Base-by-base conservation (phyloP, 2,888 invertebrate species). In the Amblyjoppa fuscipennis region DNA sequence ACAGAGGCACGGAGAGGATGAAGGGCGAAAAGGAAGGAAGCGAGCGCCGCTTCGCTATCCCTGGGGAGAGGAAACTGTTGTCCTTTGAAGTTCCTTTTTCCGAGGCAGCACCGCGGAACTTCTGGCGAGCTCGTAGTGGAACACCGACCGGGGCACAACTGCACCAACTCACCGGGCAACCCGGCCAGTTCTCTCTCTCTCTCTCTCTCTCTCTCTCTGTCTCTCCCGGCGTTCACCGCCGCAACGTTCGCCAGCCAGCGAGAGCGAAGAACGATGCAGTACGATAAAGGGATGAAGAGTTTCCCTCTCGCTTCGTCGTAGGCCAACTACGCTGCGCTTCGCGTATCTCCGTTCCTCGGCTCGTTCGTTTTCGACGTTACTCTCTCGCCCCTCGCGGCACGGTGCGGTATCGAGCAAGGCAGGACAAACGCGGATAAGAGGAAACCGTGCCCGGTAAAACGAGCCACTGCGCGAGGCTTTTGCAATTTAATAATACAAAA, bases 51-150 rank as follows among this genome's bases (percentile, higher is more conserved):
- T 66, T 70, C 68, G 78, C 41, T 64, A 64, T 86, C 83, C 83
- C 83, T 28, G 79, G 86, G 80, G 87, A 87, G 77, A 85, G 80
- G 73, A 81, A 70, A 79, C 76, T 81, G 77, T 87, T 88, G 86
- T 88, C 86, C 86, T 88, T 87, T 87, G 87, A 88, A 87, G 88
- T 87, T 81, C 73, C 82, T 81, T 81, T 85, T 87, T 85, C 78
- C 78, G 75, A 84, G 66, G 83, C 80, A 75, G 77, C 66, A 41
- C 69, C 56, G 74, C 76, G 81, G 70, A 77, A 77, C 76, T 77
- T 38, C 53, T 68, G 68, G 76, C 38, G 20, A 68, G 66, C 28
- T 13, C 76, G 38, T 41, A 68, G 66, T 66, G 76, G 76, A 66
- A 66, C 77, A 81, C 75, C 68, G 59, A 75, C 74, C 69, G 79